These are phyloP conservation scores for Phyllopteryx taeniolatus DNA, from an alignment of 2,113 vertebrate species.

Conservation along the genomic window DNA sequence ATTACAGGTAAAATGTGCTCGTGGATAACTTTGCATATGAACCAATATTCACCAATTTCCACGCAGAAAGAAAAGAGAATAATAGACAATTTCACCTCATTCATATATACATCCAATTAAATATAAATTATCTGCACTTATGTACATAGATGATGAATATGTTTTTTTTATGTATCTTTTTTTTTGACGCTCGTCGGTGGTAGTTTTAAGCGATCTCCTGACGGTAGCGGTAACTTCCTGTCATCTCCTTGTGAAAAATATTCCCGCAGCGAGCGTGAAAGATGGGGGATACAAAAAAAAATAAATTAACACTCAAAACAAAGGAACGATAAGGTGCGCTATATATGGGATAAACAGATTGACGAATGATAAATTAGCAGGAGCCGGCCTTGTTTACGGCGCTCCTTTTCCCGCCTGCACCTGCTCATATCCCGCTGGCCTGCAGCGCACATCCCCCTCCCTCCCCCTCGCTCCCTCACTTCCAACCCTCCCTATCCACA, in stretches of 20 bases:
- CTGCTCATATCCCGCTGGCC: constrained; percentile 78
- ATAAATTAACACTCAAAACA: constrained; percentile 77
- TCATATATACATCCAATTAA: too few species aligned
- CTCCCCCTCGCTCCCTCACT: constrained; percentile 13
- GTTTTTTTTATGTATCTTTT: not conserved
- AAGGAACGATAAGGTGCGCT: constrained; percentile 79
- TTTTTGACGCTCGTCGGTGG: not conserved
- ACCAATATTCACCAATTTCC: too few species aligned
- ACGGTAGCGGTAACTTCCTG: constrained; percentile 56
- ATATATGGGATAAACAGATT: constrained; percentile 75
- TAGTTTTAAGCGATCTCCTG: constrained; percentile 58
- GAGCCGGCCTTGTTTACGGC: constrained; percentile 75
- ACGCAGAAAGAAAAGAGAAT: too few species aligned
- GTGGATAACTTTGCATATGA: too few species aligned
- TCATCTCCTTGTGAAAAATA: constrained; percentile 34
- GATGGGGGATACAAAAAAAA: constrained; percentile 45
- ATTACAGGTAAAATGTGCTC: too few species aligned
- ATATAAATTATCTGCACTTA: too few species aligned
- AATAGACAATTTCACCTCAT: too few species aligned
- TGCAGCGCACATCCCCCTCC: constrained; percentile 62
- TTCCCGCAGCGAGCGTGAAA: not conserved
- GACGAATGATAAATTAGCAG: constrained; percentile 83
- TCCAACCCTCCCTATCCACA: not conserved
- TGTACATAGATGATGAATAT: too few species aligned
- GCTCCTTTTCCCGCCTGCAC: constrained; percentile 74